Evolutionary conservation across 2,113 vertebrate species (phyloP).

Genomic region (Fulica atra): DNA sequence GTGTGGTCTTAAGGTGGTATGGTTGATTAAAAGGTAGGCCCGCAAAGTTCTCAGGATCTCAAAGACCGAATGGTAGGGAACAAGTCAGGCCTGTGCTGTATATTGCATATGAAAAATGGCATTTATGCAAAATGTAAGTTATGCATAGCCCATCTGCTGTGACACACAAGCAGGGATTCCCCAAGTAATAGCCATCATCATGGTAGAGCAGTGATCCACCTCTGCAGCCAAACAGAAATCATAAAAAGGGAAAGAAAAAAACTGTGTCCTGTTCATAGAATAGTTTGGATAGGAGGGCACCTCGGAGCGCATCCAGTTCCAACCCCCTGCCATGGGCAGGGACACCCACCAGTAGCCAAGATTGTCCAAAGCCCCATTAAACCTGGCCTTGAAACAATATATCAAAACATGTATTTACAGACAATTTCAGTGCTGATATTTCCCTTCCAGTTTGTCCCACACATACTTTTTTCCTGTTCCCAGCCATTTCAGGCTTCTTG

Average conservation of each 20-base stretch:
- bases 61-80: not conserved
- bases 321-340: no score
- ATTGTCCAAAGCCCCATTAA: no score
- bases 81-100: not conserved
- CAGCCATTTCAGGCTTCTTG: not conserved
- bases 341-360: no score
- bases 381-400: not conserved
- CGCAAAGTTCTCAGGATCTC: not conserved
- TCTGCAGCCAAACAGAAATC: not conserved
- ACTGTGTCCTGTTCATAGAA: not conserved
- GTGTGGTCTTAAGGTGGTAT: not conserved
- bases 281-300: no score
- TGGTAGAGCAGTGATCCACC: not conserved
- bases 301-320: no score
- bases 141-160: not conserved
- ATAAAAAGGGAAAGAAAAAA: not conserved
- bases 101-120: not conserved
- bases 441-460: not conserved
- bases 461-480: not conserved
- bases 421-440: not conserved
- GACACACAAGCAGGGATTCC: not conserved
- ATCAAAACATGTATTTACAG: not conserved
- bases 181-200: rapidly evolving
- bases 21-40: not conserved
- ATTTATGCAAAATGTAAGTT: not conserved